Conservation (phyloP, 2,888 invertebrate species). For the Seira ritae region DNA sequence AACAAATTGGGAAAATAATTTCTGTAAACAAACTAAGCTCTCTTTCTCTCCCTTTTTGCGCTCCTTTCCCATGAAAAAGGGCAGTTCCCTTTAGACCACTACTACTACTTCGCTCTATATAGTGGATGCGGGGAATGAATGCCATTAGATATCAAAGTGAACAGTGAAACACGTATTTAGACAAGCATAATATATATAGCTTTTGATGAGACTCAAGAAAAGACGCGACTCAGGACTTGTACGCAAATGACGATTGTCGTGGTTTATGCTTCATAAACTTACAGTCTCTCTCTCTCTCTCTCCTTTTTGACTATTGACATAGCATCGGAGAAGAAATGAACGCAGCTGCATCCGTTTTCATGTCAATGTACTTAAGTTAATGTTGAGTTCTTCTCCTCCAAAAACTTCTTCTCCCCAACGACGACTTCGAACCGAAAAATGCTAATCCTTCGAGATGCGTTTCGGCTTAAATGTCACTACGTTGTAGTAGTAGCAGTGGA, state of each 20-base stretch:
- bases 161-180: too few relatives aligned
- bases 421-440: not conserved
- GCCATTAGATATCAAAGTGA: too few relatives aligned
- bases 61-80: slow-evolving; percentile 20
- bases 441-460: not conserved
- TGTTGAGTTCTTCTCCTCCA: not conserved
- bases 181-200: not conserved
- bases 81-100: not conserved
- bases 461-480: slow-evolving; percentile 3
- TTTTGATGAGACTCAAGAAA: not conserved
- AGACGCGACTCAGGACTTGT: too few relatives aligned
- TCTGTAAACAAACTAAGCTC: slow-evolving; percentile 68
- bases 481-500: too few relatives aligned
- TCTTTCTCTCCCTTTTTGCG: slow-evolving; percentile 49
- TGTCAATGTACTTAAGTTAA: slow-evolving; percentile 11
- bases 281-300: slow-evolving; percentile 25
- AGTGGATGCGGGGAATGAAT: too few relatives aligned
- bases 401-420: too few relatives aligned
- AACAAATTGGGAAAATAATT: slow-evolving; percentile 71
- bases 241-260: slow-evolving; percentile 14
- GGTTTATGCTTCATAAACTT: slow-evolving; percentile 7
- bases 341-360: slow-evolving; percentile 10
- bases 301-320: slow-evolving; percentile 21
- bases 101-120: too few relatives aligned
- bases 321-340: slow-evolving; percentile 9